Evolutionary conservation across 2,113 vertebrate species (phyloP).

Genomic region (Dissostichus mawsoni): DNA sequence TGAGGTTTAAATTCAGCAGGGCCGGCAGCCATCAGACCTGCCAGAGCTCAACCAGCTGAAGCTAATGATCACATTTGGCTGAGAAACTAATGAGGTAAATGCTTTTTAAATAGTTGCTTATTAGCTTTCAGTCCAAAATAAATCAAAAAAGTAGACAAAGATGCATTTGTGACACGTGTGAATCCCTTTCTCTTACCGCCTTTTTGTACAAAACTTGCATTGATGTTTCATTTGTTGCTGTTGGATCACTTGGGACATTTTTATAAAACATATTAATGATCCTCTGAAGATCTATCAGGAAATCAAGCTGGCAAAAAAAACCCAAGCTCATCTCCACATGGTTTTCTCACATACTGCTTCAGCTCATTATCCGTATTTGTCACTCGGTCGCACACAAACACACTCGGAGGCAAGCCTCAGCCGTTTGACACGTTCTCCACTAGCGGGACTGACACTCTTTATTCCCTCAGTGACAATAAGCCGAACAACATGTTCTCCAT

Average conservation of each 20-base stretch:
- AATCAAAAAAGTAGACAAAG: background rate
- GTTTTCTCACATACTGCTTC: slow-evolving; percentile 20
- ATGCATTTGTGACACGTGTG: too few species aligned
- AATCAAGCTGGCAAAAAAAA: background rate
- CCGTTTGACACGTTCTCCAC: slow-evolving; percentile 45
- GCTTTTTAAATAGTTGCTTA: background rate
- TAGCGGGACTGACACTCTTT: slow-evolving; percentile 24
- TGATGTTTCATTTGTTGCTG: background rate
- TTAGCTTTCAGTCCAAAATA: background rate
- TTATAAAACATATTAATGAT: slow-evolving; percentile 9
- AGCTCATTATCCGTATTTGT: slow-evolving; percentile 65
- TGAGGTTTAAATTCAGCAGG: background rate
- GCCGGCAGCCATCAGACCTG: background rate
- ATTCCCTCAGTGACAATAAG: slow-evolving; percentile 55
- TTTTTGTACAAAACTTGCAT: background rate
- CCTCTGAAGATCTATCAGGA: slow-evolving; percentile 15
- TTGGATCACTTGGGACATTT: background rate
- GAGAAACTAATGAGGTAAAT: background rate
- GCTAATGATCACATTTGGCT: background rate
- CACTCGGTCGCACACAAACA: slow-evolving; percentile 37
- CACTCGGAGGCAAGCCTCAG: slow-evolving; percentile 41
- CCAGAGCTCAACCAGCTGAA: background rate
- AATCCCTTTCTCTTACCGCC: too few species aligned
- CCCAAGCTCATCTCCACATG: slow-evolving; percentile 5
- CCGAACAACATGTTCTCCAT: slow-evolving; percentile 17